Evolutionary conservation across 2,888 invertebrate species (phyloP).

Genomic region (Entomobrya proxima): DNA sequence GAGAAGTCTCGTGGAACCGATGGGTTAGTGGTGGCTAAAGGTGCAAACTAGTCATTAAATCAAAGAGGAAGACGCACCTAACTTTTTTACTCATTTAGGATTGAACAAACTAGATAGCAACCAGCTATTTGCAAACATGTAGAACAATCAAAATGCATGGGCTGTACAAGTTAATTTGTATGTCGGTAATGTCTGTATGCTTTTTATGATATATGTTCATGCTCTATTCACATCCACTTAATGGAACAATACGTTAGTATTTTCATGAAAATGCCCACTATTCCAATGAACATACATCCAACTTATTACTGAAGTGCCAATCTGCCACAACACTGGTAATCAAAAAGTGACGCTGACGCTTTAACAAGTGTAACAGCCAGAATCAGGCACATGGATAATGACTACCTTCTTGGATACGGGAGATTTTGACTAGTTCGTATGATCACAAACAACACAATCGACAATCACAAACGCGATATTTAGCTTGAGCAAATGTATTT

Average conservation of each 20-base stretch:
- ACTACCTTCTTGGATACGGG: background rate
- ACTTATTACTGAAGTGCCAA: constrained; percentile 47
- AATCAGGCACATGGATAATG: background rate
- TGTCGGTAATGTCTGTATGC: background rate
- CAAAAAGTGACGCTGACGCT: background rate
- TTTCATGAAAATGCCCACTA: too few relatives aligned
- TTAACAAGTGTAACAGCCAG: constrained; percentile 32
- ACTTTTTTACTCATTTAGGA: constrained; percentile 30
- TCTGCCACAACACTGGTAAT: constrained; percentile 32
- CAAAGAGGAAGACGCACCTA: constrained; percentile 63
- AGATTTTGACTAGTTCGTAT: background rate
- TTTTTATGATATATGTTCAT: background rate
- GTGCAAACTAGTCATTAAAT: constrained; percentile 63
- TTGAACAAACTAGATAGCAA: constrained; percentile 54
- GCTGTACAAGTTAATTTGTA: background rate
- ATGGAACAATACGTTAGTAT: too few relatives aligned
- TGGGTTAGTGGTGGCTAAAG: constrained; percentile 48
- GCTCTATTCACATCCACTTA: background rate
- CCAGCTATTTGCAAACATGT: constrained; percentile 44
- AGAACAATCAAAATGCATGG: background rate
- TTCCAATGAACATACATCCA: constrained; percentile 21
- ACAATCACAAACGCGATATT: constrained; percentile 11
- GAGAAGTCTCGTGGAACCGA: constrained; percentile 42
- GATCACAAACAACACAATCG: background rate
- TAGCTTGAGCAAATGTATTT: too few relatives aligned